Evolutionary conservation across 2,797 vertebrate genomes (phyloP).

Genomic region (Cichlasoma orientale): DNA sequence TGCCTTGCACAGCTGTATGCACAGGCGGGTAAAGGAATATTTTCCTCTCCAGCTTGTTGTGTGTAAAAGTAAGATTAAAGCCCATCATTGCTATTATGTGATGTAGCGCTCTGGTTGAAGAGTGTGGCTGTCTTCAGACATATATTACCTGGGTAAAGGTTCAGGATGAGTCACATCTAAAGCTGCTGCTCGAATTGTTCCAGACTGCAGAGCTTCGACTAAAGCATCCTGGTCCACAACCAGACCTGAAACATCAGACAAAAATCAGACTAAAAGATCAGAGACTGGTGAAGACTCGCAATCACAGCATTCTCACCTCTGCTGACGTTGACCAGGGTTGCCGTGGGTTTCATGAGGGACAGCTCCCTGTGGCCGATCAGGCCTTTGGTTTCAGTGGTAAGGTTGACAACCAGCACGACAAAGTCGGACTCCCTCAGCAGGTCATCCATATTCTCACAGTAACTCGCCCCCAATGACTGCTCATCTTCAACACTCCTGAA

Average conservation of each 20-base stretch:
- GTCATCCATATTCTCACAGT: slow-evolving; percentile 80
- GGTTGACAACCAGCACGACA: slow-evolving; percentile 75
- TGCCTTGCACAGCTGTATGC: neutral
- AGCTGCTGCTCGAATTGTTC: slow-evolving; percentile 78
- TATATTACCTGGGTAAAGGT: slow-evolving; percentile 59
- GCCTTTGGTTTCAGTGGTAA: slow-evolving; percentile 76
- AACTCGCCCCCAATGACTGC: slow-evolving; percentile 75
- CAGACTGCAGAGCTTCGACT: slow-evolving; percentile 77
- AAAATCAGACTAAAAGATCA: fast-evolving
- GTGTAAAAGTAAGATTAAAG: neutral
- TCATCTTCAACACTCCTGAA: slow-evolving; percentile 81
- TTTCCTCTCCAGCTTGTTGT: neutral
- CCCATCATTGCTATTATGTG: neutral
- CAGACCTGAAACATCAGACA: slow-evolving; percentile 65
- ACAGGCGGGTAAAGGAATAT: neutral
- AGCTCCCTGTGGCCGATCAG: slow-evolving; percentile 81
- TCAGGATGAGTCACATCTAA: slow-evolving; percentile 82
- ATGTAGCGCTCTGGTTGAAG: neutral
- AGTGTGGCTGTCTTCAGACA: neutral
- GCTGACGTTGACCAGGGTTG: slow-evolving; percentile 82
- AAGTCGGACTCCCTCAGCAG: slow-evolving; percentile 84
- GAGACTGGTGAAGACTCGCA: neutral
- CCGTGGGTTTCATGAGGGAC: slow-evolving; percentile 81
- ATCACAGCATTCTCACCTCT: slow-evolving; percentile 68
- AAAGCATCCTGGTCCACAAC: slow-evolving; percentile 84